phyloP scores from a whole-genome alignment of 1,140 invertebrate genomes.

The Megalopta genalis region DNA sequence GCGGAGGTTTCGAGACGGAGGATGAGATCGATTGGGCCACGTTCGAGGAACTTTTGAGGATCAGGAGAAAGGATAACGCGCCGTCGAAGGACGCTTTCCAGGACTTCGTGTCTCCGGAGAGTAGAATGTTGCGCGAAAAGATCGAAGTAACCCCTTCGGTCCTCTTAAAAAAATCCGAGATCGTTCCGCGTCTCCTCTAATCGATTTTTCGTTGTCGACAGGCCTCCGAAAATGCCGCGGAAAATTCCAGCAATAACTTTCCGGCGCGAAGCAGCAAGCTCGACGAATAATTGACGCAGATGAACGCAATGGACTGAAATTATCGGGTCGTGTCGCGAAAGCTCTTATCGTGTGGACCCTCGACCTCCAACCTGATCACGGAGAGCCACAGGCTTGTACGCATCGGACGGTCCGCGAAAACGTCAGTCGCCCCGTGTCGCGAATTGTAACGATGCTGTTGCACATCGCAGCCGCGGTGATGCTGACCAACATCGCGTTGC shows the following conservation, averaged over 20 bases:
- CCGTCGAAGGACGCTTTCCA: background rate
- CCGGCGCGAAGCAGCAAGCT: no score
- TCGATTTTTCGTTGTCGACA: background rate
- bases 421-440: background rate
- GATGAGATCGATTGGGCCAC: slow-evolving; percentile 13
- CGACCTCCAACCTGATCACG: slow-evolving; percentile 17
- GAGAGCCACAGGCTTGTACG: slow-evolving; percentile 14
- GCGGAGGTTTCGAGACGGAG: slow-evolving; percentile 14
- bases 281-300: no score
- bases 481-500: slow-evolving; percentile 42
- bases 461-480: slow-evolving; percentile 33
- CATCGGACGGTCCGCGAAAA: background rate
- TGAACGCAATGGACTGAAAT: no score
- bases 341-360: slow-evolving; percentile 53
- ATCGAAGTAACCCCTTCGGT: background rate
- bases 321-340: background rate
- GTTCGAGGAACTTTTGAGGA: slow-evolving; percentile 28
- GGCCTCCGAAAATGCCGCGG: background rate
- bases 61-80: background rate
- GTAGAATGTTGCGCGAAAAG: slow-evolving; percentile 21
- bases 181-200: no score
- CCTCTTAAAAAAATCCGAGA: no score
- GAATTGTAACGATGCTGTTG: slow-evolving; percentile 45
- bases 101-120: slow-evolving; percentile 19
- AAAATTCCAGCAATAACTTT: background rate